These are phyloP conservation scores for Sorex fumeus DNA, from an alignment of 2,113 vertebrate genomes.

Conservation along the genomic window DNA sequence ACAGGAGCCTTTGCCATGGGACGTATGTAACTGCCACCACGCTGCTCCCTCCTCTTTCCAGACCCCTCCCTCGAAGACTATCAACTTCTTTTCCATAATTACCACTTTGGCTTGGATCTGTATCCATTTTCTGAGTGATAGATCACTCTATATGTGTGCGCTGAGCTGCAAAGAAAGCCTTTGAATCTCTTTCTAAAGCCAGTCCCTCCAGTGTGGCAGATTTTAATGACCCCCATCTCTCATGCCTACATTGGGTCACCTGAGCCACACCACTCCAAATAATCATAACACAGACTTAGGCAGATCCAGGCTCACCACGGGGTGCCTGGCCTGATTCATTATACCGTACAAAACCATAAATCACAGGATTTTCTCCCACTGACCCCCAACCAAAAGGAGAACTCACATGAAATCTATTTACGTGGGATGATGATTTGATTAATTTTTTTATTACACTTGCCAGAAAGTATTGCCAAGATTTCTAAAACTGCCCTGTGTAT, in stretches of 20 bases:
- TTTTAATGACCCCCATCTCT: conserved; percentile 68
- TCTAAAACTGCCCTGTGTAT: conserved; percentile 81
- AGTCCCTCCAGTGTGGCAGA: conserved; percentile 52
- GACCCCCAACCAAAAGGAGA: conserved; percentile 65
- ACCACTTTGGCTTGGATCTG: conserved; percentile 20
- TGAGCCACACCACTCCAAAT: conserved; percentile 48
- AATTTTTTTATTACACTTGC: conserved; percentile 89
- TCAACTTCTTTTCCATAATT: conserved; percentile 67
- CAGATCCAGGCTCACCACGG: background rate
- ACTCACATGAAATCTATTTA: conserved; percentile 90
- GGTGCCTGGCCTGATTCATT: conserved; percentile 80
- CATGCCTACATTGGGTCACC: conserved; percentile 23
- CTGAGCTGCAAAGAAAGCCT: conserved; percentile 12
- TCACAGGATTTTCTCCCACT: conserved; percentile 81
- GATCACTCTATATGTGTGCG: background rate
- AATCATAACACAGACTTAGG: conserved; percentile 48
- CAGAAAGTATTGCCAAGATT: conserved; percentile 85
- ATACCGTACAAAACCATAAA: conserved; percentile 84
- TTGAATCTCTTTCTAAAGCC: conserved; percentile 70
- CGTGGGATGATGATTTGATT: conserved; percentile 89
- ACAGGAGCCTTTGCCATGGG: background rate
- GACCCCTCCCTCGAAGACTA: background rate
- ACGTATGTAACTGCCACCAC: background rate
- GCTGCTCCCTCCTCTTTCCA: background rate
- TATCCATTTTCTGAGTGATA: conserved; percentile 51